Base-by-base conservation (phyloP, 2,797 vertebrate genomes). In the Acanthornis magna region DNA sequence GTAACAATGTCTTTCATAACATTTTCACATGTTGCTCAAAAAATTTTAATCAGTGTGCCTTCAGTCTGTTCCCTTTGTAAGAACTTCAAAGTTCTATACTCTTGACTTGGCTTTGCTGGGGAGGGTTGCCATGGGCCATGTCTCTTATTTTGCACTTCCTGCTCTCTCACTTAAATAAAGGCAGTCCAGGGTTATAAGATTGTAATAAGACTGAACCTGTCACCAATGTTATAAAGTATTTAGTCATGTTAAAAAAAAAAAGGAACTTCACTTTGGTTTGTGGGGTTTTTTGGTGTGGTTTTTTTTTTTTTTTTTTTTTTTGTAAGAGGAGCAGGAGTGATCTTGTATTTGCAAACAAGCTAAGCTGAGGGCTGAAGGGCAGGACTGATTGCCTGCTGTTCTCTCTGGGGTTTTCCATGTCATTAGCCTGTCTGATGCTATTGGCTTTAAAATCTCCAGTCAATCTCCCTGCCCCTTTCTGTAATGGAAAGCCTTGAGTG, bases 21-120 rank as follows among this genome's bases (percentile, higher is more conserved):
- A 8, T 2, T 76, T 83, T 67, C 15, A 34, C 5, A 2, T 38
- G 20, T 70, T 4, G 4, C 30, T 43, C 5, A 17, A 63, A 57
- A 32, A 34, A 1, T 61, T 38, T 1, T 13, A 9, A 11, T 51
- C 0, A 0, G 32, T 19, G 42, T 1, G 2, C 11, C 4, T 17
- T 89, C 9, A 6, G 9, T 50, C 42, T 80, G 9, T 54, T 63
- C 4, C 10, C 5, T 55, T 47, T 25, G 20, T n/a, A 19, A n/a
- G 45, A 54, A 13, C 14, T 38, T 25, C 2, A 2, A 1, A 5
- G 19, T 30, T 79, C 48, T 62, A 1, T 70, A 5, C 13, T 57
- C 8, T 1, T 53, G 58, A 13, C 13, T 40, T 85, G 60, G 14
- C 27, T 87, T 47, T 86, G 30, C 45, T 91, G 43, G 34, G 53